phyloP scores from a whole-genome alignment of 2,888 invertebrate species.

The Hypomecis punctinalis region DNA sequence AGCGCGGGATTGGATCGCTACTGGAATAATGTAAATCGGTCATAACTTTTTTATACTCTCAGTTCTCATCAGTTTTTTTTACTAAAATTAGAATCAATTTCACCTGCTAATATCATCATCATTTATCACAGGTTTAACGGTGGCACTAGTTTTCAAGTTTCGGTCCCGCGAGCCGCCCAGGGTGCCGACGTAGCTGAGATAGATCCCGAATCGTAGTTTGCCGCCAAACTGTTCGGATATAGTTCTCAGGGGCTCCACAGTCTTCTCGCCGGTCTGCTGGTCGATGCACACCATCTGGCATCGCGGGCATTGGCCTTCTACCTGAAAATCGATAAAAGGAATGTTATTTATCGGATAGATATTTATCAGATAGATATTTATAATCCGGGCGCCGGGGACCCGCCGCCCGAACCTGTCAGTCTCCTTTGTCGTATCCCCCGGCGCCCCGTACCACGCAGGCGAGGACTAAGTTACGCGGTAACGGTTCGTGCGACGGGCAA shows the following conservation, averaged over 20 bases:
- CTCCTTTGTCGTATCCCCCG: no score
- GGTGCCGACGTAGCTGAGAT: conserved; percentile 83
- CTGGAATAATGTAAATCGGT: no score
- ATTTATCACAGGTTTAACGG: conserved; percentile 59
- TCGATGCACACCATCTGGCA: conserved; percentile 99
- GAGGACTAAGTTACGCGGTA: no score
- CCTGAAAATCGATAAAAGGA: conserved; percentile 69
- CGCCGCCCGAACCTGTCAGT: no score
- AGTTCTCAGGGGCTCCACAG: conserved; percentile 91
- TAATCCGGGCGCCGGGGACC: no score
- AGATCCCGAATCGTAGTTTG: conserved; percentile 93
- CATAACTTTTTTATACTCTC: no score
- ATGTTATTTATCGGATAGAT: no score
- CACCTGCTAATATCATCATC: conserved; percentile 70
- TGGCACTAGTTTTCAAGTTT: conserved; percentile 53
- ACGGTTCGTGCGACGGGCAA: no score
- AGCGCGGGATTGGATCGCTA: no score
- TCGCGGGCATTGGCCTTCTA: conserved; percentile 92
- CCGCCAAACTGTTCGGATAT: conserved; percentile 90
- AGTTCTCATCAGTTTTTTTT: not conserved
- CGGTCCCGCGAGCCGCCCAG: conserved; percentile 61
- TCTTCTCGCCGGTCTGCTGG: conserved; percentile 92
- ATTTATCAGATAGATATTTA: no score
- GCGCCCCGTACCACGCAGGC: no score
- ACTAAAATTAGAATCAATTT: conserved; percentile 30